Evolutionary conservation across 2,888 invertebrate genomes (phyloP).

Genomic region (Tetheella fluctuosa): DNA sequence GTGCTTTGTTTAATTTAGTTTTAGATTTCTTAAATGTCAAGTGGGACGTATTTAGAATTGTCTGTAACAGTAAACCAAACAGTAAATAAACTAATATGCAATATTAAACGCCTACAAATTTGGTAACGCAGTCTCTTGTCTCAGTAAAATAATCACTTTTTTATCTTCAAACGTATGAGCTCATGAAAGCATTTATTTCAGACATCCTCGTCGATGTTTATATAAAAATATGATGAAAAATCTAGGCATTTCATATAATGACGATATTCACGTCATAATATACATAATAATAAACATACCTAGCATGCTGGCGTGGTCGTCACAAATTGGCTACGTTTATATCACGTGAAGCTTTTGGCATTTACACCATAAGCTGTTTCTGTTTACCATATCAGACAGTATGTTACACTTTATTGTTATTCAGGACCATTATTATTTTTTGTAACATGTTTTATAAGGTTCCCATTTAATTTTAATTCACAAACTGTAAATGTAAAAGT

Average conservation of each 20-base stretch:
- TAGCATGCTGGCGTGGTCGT: conserved; percentile 8
- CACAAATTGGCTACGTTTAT: conserved; percentile 15
- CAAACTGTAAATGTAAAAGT: too few relatives aligned
- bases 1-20: too few relatives aligned
- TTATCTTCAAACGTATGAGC: not conserved
- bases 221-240: not conserved
- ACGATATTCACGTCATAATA: conserved; percentile 17
- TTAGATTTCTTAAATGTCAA: too few relatives aligned
- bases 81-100: too few relatives aligned
- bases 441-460: too few relatives aligned
- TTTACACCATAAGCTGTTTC: not conserved
- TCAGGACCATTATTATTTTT: too few relatives aligned
- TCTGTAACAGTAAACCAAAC: too few relatives aligned
- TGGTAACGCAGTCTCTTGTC: too few relatives aligned
- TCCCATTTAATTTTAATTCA: too few relatives aligned
- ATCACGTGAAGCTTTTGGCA: conserved; percentile 27
- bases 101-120: too few relatives aligned
- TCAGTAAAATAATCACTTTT: not conserved
- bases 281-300: conserved; percentile 10
- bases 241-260: not conserved
- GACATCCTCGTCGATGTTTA: not conserved
- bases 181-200: not conserved
- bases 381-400: not conserved
- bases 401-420: not conserved
- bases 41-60: too few relatives aligned